Evolutionary conservation across 2,113 vertebrate genomes (phyloP).

Genomic region (Pardalotus punctatus): DNA sequence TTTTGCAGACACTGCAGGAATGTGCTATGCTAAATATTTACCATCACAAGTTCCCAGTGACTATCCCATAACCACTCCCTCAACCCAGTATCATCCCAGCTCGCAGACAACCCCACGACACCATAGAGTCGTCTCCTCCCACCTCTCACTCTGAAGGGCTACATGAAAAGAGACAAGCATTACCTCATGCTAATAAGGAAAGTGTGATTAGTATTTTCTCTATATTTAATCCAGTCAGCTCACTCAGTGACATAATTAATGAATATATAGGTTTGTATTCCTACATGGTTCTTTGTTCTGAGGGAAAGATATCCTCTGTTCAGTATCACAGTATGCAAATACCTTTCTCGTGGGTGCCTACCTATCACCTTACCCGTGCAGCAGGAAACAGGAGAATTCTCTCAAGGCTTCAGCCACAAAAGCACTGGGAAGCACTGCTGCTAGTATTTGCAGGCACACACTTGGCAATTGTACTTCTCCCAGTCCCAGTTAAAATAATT

Average conservation of each 20-base stretch:
- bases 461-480: neutral
- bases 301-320: neutral
- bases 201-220: neutral
- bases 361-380: neutral
- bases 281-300: neutral
- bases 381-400: neutral
- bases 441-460: neutral
- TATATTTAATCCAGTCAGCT: neutral
- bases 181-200: neutral
- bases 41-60: neutral
- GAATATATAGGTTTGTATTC: neutral
- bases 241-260: neutral
- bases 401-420: neutral
- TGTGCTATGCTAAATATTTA: conserved; percentile 28
- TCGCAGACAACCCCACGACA: rapidly evolving
- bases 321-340: neutral
- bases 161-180: neutral
- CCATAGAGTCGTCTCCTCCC: neutral
- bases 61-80: neutral
- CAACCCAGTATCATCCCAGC: neutral
- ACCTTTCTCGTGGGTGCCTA: rapidly evolving
- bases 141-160: neutral
- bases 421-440: neutral
- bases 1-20: conserved; percentile 1
- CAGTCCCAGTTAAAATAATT: neutral